These are phyloP conservation scores for Tenebrio molitor DNA, from an alignment of 1,140 invertebrate species.

Conservation along the genomic window DNA sequence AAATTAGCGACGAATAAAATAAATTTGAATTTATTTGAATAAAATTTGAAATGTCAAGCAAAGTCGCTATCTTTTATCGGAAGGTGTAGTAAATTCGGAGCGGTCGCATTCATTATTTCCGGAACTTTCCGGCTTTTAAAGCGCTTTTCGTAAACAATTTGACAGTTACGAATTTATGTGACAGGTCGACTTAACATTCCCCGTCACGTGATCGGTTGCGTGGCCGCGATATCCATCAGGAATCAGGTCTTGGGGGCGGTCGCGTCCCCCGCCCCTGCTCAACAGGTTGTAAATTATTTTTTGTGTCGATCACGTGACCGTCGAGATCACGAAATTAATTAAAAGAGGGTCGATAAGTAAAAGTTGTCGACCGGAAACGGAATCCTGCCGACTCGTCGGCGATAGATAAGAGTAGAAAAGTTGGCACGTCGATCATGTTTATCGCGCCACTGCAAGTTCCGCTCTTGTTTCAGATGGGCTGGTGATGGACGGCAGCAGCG, in stretches of 20 bases:
- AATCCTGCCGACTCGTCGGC: too few relatives aligned
- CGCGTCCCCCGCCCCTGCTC: too few relatives aligned
- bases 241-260: too few relatives aligned
- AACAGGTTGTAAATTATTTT: too few relatives aligned
- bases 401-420: background rate
- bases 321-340: too few relatives aligned
- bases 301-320: too few relatives aligned
- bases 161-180: background rate
- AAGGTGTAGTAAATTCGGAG: background rate
- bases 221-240: too few relatives aligned
- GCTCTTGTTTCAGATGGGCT: constrained; percentile 65
- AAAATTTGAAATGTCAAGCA: too few relatives aligned
- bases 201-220: background rate
- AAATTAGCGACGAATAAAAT: too few relatives aligned
- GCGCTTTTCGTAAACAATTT: background rate
- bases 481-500: constrained; percentile 67
- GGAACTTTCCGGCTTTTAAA: background rate
- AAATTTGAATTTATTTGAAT: too few relatives aligned
- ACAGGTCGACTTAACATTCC: background rate
- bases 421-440: constrained; percentile 19
- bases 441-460: background rate
- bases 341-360: background rate
- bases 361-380: background rate
- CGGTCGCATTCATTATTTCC: background rate
- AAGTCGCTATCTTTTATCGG: too few relatives aligned